Conservation (phyloP, 2,888 invertebrate species). For the Mythimna lalbum region DNA sequence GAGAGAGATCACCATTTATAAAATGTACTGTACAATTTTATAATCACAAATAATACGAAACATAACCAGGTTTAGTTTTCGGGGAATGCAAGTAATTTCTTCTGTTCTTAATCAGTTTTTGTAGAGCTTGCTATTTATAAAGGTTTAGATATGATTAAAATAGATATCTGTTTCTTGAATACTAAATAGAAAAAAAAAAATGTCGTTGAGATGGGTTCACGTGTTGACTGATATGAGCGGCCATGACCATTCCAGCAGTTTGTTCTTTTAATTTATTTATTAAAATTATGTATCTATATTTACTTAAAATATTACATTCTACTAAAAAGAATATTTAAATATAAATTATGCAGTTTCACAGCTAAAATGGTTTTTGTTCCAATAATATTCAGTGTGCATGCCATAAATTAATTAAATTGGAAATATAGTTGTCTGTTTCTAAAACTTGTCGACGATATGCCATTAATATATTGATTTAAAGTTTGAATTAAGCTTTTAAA, state of each 20-base stretch:
- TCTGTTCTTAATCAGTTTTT: no score
- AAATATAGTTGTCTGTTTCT: not conserved
- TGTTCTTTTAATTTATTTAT: not conserved
- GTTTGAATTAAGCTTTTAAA: not conserved
- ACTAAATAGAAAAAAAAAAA: not conserved
- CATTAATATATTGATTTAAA: not conserved
- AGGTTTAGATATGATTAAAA: not conserved
- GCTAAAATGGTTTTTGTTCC: not conserved
- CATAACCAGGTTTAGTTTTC: not conserved
- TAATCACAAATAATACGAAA: no score
- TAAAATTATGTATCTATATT: not conserved
- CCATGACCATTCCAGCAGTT: slow-evolving; percentile 18
- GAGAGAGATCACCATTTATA: no score
- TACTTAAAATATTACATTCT: not conserved
- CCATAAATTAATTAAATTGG: not conserved
- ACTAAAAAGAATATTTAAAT: not conserved
- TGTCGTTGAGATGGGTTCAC: not conserved
- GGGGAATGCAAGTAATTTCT: not conserved
- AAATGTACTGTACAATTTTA: no score
- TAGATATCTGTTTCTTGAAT: not conserved
- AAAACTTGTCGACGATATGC: not conserved
- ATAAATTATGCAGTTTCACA: not conserved
- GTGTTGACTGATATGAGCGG: slow-evolving; percentile 2
- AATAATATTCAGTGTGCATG: not conserved
- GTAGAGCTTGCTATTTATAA: not conserved